These are phyloP conservation scores for Sinocyclocheilus rhinocerous DNA, from an alignment of 2,113 vertebrate species.

Conservation along the genomic window DNA sequence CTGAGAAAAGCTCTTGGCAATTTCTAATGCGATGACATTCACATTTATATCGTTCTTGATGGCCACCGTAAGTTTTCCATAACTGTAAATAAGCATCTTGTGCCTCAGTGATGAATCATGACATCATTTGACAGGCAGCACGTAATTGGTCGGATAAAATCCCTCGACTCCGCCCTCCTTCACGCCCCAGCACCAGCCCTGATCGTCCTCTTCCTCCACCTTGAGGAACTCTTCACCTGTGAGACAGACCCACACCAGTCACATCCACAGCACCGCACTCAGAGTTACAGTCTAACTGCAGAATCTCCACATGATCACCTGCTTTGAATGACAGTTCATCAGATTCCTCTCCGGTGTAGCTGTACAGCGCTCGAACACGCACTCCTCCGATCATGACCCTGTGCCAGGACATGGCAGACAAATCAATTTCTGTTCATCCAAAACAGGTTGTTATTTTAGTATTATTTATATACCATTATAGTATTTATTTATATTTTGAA, in stretches of 20 bases:
- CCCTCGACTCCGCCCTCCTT: constrained; percentile 78
- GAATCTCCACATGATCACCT: constrained; percentile 63
- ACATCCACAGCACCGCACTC: no score
- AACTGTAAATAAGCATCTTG: background rate
- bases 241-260: background rate
- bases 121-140: constrained; percentile 69
- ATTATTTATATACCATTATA: no score
- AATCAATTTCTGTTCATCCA: no score
- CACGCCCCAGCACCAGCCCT: constrained; percentile 84
- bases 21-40: background rate
- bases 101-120: background rate
- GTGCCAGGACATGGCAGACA: background rate
- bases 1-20: no score
- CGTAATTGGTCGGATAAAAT: constrained; percentile 84
- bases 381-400: constrained; percentile 81
- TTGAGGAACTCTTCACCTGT: constrained; percentile 82
- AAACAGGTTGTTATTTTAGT: no score
- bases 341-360: constrained; percentile 74
- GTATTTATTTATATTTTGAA: no score
- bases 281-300: background rate
- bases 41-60: background rate
- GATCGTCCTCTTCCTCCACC: constrained; percentile 83
- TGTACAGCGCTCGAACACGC: constrained; percentile 77
- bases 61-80: background rate
- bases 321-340: constrained; percentile 80